Percentiles rank a stretch among this genome's conserved stretches.
Evolutionary conservation across 2,113 vertebrate species (phyloP).

Genomic region (Willisornis vidua): DNA sequence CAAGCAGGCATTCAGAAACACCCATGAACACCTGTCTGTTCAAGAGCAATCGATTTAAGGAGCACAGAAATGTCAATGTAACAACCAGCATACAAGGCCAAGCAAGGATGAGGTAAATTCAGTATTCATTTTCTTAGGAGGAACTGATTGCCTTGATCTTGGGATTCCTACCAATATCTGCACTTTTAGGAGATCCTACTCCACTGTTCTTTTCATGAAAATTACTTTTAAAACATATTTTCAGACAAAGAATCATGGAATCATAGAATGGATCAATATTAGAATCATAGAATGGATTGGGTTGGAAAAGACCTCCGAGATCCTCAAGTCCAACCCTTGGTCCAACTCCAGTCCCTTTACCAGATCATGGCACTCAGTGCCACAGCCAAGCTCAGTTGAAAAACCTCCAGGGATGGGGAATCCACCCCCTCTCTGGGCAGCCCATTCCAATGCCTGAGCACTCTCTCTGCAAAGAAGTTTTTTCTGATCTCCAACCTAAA

Average conservation of each 20-base stretch:
- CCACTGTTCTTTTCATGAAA: neutral
- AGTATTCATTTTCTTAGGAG: neutral
- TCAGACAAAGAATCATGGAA: neutral
- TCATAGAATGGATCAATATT: too few species aligned
- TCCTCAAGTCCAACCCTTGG: too few species aligned
- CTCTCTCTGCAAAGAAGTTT: too few species aligned
- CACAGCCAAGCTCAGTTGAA: too few species aligned
- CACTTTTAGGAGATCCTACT: neutral
- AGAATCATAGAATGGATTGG: too few species aligned
- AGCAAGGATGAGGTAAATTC: neutral
- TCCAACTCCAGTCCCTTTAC: too few species aligned
- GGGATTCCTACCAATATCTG: neutral
- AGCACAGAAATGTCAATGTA: neutral
- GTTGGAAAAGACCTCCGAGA: too few species aligned
- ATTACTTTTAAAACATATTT: neutral
- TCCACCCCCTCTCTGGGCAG: too few species aligned
- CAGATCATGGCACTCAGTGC: too few species aligned
- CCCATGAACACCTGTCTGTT: neutral
- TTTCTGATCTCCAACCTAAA: too few species aligned
- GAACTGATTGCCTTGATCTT: neutral
- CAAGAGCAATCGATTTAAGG: accelerated
- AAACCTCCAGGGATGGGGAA: too few species aligned
- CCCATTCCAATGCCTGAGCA: too few species aligned
- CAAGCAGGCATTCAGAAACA: accelerated
- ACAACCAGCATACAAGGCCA: accelerated